Evolutionary conservation across 2,888 invertebrate genomes (phyloP).

Genomic region (Hydrotaea cyrtoneurina): DNA sequence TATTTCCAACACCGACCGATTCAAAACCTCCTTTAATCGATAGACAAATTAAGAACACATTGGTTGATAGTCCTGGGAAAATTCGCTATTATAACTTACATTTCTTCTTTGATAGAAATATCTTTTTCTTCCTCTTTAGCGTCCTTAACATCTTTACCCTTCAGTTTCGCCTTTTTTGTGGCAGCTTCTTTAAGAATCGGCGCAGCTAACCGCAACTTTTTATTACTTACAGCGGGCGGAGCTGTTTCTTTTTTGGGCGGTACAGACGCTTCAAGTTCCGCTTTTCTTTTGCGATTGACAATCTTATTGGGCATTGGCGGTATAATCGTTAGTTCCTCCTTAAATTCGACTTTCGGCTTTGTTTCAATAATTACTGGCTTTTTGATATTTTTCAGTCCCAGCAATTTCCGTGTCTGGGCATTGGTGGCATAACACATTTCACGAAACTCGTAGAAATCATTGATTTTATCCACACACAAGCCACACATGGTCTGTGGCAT

Average conservation of each 20-base stretch:
- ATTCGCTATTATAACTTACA: constrained; percentile 69
- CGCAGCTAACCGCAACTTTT: constrained; percentile 70
- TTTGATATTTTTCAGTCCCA: constrained; percentile 75
- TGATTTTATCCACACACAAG: constrained; percentile 84
- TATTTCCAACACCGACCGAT: too few species aligned
- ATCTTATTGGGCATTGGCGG: not conserved
- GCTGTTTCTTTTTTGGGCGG: constrained; percentile 6
- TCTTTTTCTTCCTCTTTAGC: constrained; percentile 40
- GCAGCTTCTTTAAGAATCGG: constrained; percentile 51
- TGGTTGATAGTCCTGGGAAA: too few species aligned
- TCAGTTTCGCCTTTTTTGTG: constrained; percentile 56
- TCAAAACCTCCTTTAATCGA: too few species aligned
- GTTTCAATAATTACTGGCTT: constrained; percentile 62
- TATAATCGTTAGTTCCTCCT: constrained; percentile 51
- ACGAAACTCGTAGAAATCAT: constrained; percentile 84
- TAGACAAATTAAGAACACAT: too few species aligned
- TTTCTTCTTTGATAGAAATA: constrained; percentile 70
- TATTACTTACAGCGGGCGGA: constrained; percentile 63
- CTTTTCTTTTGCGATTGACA: constrained; percentile 62
- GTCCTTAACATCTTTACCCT: constrained; percentile 51
- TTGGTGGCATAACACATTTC: constrained; percentile 83
- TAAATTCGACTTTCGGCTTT: constrained; percentile 68
- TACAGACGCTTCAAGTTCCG: constrained; percentile 60
- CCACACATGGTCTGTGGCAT: constrained; percentile 85
- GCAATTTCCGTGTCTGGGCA: constrained; percentile 81